Base-by-base conservation (phyloP, 2,797 vertebrate genomes). In the Eremophila alpestris region DNA sequence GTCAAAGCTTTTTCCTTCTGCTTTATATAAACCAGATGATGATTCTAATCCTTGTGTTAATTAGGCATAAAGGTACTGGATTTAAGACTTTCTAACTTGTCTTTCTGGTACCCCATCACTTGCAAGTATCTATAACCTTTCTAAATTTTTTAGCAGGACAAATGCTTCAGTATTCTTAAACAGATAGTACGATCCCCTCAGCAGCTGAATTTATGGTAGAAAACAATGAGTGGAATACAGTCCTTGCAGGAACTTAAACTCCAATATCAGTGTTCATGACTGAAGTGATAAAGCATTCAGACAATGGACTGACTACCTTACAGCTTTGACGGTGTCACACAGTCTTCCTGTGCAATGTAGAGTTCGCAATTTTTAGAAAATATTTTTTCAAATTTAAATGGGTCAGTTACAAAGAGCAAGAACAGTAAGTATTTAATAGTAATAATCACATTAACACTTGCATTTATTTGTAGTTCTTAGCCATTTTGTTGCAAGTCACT, bases 371-470 rank as follows among this genome's bases (percentile, higher is more conserved):
- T 73, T 75, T 12, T 41, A 84, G 41, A 74, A 83, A 62, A 20
- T 27, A 15, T 5, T 74, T 76, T 73, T 84, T 84, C 40, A 21
- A 48, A 69, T 11, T 40, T 85, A 71, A 79, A 40, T 78, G 38
- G 3, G 16, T 63, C 54, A 48, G 38, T 75, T 86, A 36, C 24
- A 74, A 80, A 87, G 29, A 92, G 29, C 26, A 74, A 75, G 54
- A 69, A 56, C 32, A 86, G 68, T 60, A 80, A 95, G 68, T 94
- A 89, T 75, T 84, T 85, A 73, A 71, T 73, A 83, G 23, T 55
- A 78, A 74, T 68, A 67, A n/a, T 91, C 29, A 78, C 3, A 2
- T 58, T 88, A 69, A 29, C 9, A 3, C 26, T 84, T 88, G n/a
- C 21, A 51, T 48, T 76, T 78, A 55, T 49, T 70, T 83, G 22